phyloP scores from a whole-genome alignment of 2,888 invertebrate genomes.

The Nomada lathburiana region DNA sequence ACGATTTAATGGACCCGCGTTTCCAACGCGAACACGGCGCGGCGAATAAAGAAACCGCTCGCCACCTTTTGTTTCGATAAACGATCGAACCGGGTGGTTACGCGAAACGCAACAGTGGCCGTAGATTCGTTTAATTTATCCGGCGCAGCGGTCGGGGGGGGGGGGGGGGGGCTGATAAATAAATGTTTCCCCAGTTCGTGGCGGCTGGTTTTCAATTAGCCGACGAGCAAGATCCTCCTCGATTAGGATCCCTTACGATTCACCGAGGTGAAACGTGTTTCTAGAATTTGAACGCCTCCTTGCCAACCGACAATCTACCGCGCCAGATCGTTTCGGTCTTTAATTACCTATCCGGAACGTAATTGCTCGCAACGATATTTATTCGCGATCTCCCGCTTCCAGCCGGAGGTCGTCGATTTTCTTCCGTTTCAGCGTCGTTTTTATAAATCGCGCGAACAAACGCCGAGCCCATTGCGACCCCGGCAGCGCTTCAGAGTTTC shows the following conservation, averaged over 20 bases:
- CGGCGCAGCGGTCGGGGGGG: conserved; percentile 2
- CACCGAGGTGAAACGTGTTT: conserved; percentile 15
- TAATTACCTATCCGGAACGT: conserved; percentile 17
- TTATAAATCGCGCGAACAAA: not conserved
- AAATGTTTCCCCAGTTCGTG: conserved; percentile 32
- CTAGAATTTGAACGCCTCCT: conserved; percentile 49
- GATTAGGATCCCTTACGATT: conserved; percentile 49
- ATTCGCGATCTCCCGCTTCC: not conserved
- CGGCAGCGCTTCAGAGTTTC: conserved; percentile 12
- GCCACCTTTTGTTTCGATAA: not conserved
- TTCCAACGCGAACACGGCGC: not conserved
- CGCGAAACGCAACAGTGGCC: not conserved
- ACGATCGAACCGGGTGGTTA: not conserved
- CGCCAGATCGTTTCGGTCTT: conserved; percentile 11
- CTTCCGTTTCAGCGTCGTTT: not conserved
- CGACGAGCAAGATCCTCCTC: conserved; percentile 38
- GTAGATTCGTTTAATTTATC: conserved; percentile 32
- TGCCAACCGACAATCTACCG: conserved; percentile 19
- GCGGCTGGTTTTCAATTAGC: conserved; percentile 47
- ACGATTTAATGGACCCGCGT: conserved; percentile 27
- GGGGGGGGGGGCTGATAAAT: conserved; percentile 21
- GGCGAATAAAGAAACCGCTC: not conserved
- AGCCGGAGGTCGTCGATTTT: not conserved
- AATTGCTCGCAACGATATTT: conserved; percentile 29
- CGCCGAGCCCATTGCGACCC: not conserved